Base-by-base conservation (phyloP, 2,888 invertebrate species). In the Willowsia nigromaculata region DNA sequence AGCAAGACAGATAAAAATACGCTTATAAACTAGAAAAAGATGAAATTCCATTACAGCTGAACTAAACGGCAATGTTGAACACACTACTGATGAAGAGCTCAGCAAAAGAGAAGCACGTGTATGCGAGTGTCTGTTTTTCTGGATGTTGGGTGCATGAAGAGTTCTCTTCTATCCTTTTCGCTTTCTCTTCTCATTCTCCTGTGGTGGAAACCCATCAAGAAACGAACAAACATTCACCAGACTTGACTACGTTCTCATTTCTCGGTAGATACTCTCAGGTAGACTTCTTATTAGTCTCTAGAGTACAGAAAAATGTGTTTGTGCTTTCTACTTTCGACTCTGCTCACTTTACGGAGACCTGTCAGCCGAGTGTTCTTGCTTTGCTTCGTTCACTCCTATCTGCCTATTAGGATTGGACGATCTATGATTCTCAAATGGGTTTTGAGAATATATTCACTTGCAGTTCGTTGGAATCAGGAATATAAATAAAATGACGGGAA, bases 241-340 rank as follows among this genome's bases (percentile, higher is more conserved):
- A 40, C 40, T 33, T 43, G 43, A 74, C 74, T 47, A 27, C 33
- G 22, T 50, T 47, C 25, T 74, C 47, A 68, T 68, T 68, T 37
- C 68, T 68, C 37, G 1, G 50, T 5, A 53, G 53, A 47, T 53
- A 40, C 59, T 50, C 50, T 50, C 50, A 25, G 56, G 18, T 56
- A 71, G 71, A 71, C n/a, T 76, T 76, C 37, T 53, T 80, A 80
- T 80, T 80, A 59, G 50, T 56, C 56, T 80, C 80, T 22, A 56
- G 80, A 80, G 80, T 33, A 33, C 40, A 68, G 6, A 40, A 68
- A 68, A 25, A 25, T 56, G 62, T 68, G 68, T 37, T 68, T 68
- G 68, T 68, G 62, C 68, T 68, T 13, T 40, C 40, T 68, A 11
- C 40, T 30, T 40, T 37, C 40, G n/a, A 40, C 40, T n/a, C n/a